These are phyloP conservation scores for Drosophila anomelani DNA, from an alignment of 2,888 invertebrate species.

Conservation along the genomic window DNA sequence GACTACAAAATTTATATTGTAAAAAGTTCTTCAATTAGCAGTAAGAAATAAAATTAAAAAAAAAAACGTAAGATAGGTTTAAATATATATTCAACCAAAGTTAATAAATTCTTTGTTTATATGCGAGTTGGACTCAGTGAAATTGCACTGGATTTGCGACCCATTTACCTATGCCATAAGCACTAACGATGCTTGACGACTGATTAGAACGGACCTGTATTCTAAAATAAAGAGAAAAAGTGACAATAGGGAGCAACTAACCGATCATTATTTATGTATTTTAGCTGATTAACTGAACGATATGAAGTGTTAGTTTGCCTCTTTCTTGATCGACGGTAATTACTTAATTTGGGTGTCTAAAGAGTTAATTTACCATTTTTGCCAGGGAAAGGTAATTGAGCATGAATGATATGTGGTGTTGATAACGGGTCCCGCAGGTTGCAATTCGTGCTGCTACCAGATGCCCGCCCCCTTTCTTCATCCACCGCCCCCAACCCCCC, in stretches of 20 bases:
- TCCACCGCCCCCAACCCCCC: background rate
- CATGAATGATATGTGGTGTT: constrained; percentile 56
- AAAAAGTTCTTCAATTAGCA: no score
- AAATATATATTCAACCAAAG: background rate
- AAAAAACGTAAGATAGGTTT: background rate
- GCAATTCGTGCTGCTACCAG: constrained; percentile 25
- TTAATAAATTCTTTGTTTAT: constrained; percentile 10
- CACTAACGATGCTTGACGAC: constrained; percentile 10
- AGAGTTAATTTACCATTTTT: constrained; percentile 44
- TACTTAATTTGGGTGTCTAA: constrained; percentile 37
- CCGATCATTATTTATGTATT: background rate
- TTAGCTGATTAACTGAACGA: constrained; percentile 9
- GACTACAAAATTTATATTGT: background rate
- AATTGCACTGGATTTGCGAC: background rate
- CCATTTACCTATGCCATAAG: background rate
- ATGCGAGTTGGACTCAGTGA: background rate
- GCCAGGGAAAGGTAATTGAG: constrained; percentile 55
- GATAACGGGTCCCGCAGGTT: constrained; percentile 41
- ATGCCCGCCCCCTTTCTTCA: constrained; percentile 2
- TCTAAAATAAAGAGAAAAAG: background rate
- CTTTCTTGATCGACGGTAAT: constrained; percentile 8
- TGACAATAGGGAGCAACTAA: background rate
- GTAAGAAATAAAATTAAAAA: no score
- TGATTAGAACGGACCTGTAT: constrained; percentile 11
- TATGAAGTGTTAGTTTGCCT: constrained; percentile 27